Conservation (phyloP, 1,140 invertebrate species). For the Hesperophylax magnus region DNA sequence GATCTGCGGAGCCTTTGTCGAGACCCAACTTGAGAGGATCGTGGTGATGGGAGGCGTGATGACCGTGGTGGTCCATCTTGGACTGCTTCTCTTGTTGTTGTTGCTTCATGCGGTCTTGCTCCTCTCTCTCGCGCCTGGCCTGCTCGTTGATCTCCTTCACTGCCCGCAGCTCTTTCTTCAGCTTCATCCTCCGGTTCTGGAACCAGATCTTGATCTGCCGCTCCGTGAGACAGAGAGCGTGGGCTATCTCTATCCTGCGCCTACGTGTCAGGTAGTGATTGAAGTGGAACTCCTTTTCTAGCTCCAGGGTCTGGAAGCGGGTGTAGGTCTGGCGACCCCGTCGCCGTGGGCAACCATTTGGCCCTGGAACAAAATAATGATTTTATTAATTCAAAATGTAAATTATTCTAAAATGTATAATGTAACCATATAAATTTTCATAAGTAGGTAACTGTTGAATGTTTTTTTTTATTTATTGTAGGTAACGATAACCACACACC, state of each 20-base stretch:
- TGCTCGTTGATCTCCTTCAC: constrained; percentile 97
- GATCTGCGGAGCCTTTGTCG: constrained; percentile 76
- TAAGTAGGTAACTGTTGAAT: too few relatives aligned
- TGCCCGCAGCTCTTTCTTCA: constrained; percentile 95
- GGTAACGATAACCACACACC: too few relatives aligned
- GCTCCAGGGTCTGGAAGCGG: constrained; percentile 92
- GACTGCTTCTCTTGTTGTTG: constrained; percentile 89
- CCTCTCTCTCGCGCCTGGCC: constrained; percentile 89
- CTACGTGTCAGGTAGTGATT: constrained; percentile 97
- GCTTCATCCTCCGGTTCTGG: constrained; percentile 97
- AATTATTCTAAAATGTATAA: background rate
- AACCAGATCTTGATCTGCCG: constrained; percentile 99
- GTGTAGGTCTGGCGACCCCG: constrained; percentile 97
- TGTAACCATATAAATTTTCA: background rate
- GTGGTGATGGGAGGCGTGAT: constrained; percentile 70
- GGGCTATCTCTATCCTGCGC: constrained; percentile 96
- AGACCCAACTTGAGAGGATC: constrained; percentile 74
- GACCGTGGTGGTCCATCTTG: constrained; percentile 76
- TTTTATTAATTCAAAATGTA: too few relatives aligned
- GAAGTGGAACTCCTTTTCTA: constrained; percentile 99
- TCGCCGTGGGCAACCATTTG: constrained; percentile 94
- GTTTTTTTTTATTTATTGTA: too few relatives aligned
- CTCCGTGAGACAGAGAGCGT: constrained; percentile 95
- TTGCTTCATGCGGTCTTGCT: constrained; percentile 92
- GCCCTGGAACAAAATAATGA: constrained; percentile 78